Evolutionary conservation across 2,797 vertebrate species (phyloP).

Genomic region (Enteromius afrohamiltoni): DNA sequence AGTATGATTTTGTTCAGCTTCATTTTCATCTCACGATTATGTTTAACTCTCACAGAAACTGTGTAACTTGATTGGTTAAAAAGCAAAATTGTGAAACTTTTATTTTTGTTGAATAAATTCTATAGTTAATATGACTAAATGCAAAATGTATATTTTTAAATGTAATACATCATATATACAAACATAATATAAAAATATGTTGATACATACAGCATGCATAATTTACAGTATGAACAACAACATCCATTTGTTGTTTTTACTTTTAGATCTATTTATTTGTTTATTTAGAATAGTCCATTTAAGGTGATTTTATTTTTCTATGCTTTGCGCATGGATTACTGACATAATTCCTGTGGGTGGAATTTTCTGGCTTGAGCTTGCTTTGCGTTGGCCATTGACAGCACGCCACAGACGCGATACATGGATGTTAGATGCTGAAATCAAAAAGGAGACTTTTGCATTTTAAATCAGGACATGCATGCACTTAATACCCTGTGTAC

Average conservation of each 20-base stretch:
- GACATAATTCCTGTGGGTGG: constrained; percentile 15
- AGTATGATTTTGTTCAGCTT: background rate
- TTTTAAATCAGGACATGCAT: constrained; percentile 1
- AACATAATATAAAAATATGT: too few species aligned
- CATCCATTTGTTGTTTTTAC: too few species aligned
- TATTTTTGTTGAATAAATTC: too few species aligned
- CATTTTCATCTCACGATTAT: too few species aligned
- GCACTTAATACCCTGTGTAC: background rate
- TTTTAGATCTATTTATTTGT: too few species aligned
- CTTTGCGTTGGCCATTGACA: background rate
- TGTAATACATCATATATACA: too few species aligned
- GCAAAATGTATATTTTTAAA: background rate
- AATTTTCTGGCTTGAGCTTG: background rate
- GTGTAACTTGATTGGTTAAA: too few species aligned
- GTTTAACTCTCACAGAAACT: too few species aligned
- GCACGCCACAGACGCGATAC: background rate
- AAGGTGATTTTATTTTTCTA: background rate
- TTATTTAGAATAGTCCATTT: background rate
- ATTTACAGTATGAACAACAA: too few species aligned
- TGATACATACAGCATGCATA: too few species aligned
- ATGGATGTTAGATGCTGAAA: background rate
- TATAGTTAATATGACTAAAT: background rate
- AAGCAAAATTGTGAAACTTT: too few species aligned
- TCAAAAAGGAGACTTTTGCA: background rate
- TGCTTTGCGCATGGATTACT: background rate